Percentiles rank a stretch among this genome's conserved stretches.
Conservation (phyloP, 2,113 vertebrate genomes). For the Lepisosteus osseus region DNA sequence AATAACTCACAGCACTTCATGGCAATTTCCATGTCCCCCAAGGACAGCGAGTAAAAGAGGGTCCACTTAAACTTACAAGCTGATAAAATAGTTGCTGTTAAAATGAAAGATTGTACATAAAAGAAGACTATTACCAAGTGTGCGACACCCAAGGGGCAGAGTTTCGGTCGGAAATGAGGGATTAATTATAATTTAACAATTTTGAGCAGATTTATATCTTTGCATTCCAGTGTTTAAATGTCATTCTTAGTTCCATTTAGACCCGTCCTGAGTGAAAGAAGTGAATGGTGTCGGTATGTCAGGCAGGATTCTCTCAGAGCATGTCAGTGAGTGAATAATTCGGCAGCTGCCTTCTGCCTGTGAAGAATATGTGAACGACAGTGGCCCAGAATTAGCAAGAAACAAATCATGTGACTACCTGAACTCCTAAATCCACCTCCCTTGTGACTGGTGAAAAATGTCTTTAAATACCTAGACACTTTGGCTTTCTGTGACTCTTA, state of each 20-base stretch:
- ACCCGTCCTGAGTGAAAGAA: background rate
- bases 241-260: conserved; percentile 4
- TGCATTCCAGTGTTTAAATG: background rate
- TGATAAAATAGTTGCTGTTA: conserved; percentile 32
- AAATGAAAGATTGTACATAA: conserved; percentile 33
- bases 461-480: no score
- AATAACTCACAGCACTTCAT: conserved; percentile 27
- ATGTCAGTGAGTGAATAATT: no score
- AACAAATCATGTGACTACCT: no score
- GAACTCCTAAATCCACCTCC: no score
- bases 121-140: conserved; percentile 26
- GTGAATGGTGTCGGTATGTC: background rate
- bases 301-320: background rate
- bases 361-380: no score
- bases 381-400: no score
- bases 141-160: conserved; percentile 27
- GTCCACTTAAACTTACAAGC: conserved; percentile 31
- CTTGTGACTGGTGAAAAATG: no score
- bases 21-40: conserved; percentile 32
- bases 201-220: conserved; percentile 17
- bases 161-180: conserved; percentile 18
- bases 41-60: conserved; percentile 29
- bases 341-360: no score
- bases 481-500: no score
- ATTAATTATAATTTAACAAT: conserved; percentile 27